Evolutionary conservation across 1,140 invertebrate genomes (phyloP), one percentile per base, ranked within the genome.

Genomic region (Sycophaga agraensis): DNA sequence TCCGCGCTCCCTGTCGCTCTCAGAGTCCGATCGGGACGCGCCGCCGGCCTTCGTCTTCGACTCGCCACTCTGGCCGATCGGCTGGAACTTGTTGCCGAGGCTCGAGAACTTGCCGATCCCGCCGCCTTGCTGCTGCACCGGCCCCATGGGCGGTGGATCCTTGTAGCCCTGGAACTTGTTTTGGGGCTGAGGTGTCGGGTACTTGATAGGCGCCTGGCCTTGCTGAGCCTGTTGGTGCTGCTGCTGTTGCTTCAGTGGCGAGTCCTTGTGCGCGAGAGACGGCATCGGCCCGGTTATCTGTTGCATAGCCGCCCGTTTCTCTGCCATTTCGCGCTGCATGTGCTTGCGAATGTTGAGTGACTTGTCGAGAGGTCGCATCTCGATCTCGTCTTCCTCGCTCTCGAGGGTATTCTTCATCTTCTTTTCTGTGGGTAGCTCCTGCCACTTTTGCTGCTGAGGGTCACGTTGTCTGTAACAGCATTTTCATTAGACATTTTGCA

Each of bases 31-130:
- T 0, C 79, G 79, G 59, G 54, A 34, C 1, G 81, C 79, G 4
- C 48, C 48, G 4, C 48, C 48, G 28, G 75, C 68, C 24, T 74
- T 43, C 2, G 24, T 17, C 4, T 50, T 57, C 0, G 35, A 2
- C 0, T 54, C 43, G 11, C 51, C 58, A 16, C 62, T 70, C 3
- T 76, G 76, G 0, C 78, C 79, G 7, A 81, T 81, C 0, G 79
- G 79, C 34, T 81, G 79, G 37, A 81, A 81, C 40, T 80, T 81
- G 6, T 73, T 73, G 1, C 76, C 75, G 0, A 81, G 66, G n/a
- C 67, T 70, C 2, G 59, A 68, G 17, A 77, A 80, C 26, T 80
- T 80, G 0, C 51, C 65, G 0, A 72, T 67, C 2, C n/a, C 22
- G 7, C 31, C 7, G 7, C 24, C n/a, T 6, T 6, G 28, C 28